Percentiles rank a stretch among this genome's conserved stretches.
These are phyloP conservation scores for Alethe castanea DNA, from an alignment of 2,113 vertebrate species.

Conservation along the genomic window DNA sequence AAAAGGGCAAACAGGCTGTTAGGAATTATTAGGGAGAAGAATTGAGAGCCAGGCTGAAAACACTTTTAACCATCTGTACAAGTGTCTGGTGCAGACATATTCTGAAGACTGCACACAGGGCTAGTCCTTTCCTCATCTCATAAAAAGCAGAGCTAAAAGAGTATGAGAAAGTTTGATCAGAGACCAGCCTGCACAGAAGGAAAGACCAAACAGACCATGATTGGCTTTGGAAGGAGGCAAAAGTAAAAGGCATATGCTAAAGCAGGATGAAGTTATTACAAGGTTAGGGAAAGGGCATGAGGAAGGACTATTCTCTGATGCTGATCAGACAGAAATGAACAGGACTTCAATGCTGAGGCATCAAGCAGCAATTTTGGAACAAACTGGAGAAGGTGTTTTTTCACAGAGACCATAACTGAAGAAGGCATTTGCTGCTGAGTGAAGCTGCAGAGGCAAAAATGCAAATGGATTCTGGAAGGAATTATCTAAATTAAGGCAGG, in stretches of 20 bases:
- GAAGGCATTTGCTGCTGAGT: neutral
- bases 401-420: neutral
- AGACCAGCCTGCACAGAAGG: neutral
- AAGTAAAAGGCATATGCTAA: neutral
- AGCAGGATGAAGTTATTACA: neutral
- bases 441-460: neutral
- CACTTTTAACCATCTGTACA: neutral
- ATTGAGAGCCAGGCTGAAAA: neutral
- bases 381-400: neutral
- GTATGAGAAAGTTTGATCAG: neutral
- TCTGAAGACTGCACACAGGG: neutral
- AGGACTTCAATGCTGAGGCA: neutral
- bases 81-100: neutral
- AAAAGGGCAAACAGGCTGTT: neutral
- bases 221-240: neutral
- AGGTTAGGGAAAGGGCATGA: neutral
- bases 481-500: slow-evolving; percentile 12
- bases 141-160: neutral
- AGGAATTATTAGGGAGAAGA: neutral
- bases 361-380: neutral
- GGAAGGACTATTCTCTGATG: neutral
- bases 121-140: neutral
- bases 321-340: neutral
- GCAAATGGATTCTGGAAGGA: neutral
- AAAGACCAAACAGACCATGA: neutral